These are phyloP conservation scores for Lithophane socia DNA, from an alignment of 2,888 invertebrate species.

Conservation along the genomic window DNA sequence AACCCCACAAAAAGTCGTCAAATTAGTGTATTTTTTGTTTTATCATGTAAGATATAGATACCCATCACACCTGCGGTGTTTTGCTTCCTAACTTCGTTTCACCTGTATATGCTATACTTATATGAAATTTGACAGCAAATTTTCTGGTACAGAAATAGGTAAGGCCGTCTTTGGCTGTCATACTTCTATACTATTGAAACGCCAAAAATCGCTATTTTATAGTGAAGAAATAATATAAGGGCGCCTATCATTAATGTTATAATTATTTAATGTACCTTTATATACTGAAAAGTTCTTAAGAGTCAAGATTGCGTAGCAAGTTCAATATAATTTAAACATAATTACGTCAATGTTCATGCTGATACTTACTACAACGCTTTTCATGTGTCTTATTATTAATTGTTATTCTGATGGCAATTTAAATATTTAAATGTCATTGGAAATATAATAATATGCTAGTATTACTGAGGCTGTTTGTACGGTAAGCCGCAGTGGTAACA, in stretches of 20 bases:
- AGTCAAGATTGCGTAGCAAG: conserved; percentile 8
- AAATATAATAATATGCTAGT: too few species aligned
- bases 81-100: too few species aligned
- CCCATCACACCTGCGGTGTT: too few species aligned
- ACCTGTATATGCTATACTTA: not conserved
- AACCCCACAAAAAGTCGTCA: too few species aligned
- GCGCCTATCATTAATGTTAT: not conserved
- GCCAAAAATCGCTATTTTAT: not conserved
- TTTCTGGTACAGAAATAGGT: not conserved
- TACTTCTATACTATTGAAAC: not conserved
- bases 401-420: not conserved
- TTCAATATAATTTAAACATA: conserved; percentile 1
- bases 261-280: conserved; percentile 5
- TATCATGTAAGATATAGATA: too few species aligned
- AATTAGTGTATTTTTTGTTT: too few species aligned
- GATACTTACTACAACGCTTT: not conserved
- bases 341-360: not conserved
- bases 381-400: not conserved
- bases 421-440: too few species aligned
- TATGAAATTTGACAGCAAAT: too few species aligned
- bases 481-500: too few species aligned
- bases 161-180: not conserved
- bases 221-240: not conserved
- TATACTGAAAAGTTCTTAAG: not conserved
- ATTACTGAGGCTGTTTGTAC: too few species aligned